phyloP scores from a whole-genome alignment of 2,888 invertebrate genomes.

The Zele albiditarsus region DNA sequence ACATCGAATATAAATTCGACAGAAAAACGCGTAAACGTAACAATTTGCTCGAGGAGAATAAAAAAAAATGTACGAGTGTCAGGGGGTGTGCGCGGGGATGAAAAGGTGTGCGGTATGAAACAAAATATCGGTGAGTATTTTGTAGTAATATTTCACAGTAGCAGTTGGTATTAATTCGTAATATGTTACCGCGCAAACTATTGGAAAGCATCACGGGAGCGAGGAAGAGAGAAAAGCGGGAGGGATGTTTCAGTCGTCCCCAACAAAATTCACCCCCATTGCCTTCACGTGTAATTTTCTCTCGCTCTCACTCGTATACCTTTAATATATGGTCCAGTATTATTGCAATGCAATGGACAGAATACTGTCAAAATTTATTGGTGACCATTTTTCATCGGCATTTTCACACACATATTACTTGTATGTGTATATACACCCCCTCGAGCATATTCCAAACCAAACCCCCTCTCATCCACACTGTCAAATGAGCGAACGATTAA shows the following conservation, averaged over 20 bases:
- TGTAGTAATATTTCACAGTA: slow-evolving; percentile 73
- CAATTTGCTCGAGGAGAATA: slow-evolving; percentile 31
- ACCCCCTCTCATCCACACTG: slow-evolving; percentile 57
- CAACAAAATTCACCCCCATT: slow-evolving; percentile 41
- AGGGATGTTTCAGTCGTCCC: slow-evolving; percentile 32
- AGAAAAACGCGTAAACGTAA: slow-evolving; percentile 36
- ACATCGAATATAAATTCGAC: slow-evolving; percentile 36
- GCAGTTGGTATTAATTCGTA: slow-evolving; percentile 74
- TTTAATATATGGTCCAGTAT: slow-evolving; percentile 73
- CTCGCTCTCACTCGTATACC: slow-evolving; percentile 45
- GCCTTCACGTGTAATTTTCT: slow-evolving; percentile 48
- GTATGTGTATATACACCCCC: neutral
- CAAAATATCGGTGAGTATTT: slow-evolving; percentile 73
- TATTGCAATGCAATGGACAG: slow-evolving; percentile 74
- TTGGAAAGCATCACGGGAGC: slow-evolving; percentile 60
- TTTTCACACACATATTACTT: slow-evolving; percentile 17
- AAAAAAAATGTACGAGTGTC: slow-evolving; percentile 12
- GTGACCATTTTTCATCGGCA: slow-evolving; percentile 70
- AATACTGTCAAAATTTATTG: slow-evolving; percentile 74
- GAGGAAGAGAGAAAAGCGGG: slow-evolving; percentile 21
- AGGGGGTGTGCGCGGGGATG: slow-evolving; percentile 13
- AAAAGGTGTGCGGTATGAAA: slow-evolving; percentile 45
- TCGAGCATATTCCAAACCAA: neutral
- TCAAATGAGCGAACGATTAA: slow-evolving; percentile 72
- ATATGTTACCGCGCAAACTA: slow-evolving; percentile 72